These are phyloP conservation scores for Anguilla rostrata DNA, from an alignment of 2,113 vertebrate genomes.

Conservation along the genomic window DNA sequence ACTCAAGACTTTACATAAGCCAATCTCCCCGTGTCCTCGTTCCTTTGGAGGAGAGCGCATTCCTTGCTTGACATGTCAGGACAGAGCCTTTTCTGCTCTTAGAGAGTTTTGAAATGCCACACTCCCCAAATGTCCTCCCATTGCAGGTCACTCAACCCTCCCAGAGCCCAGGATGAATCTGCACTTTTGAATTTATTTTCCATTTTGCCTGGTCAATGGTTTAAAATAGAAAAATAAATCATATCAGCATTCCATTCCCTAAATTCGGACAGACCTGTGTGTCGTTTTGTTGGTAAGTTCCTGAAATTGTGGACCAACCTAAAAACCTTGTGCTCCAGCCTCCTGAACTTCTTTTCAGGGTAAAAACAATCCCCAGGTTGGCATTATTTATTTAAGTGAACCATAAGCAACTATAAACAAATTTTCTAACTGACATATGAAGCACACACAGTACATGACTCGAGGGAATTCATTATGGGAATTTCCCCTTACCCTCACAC, in stretches of 20 bases:
- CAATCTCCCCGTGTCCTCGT: slow-evolving; percentile 1
- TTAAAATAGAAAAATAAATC: too few species aligned
- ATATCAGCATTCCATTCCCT: neutral
- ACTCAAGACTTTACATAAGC: slow-evolving; percentile 18
- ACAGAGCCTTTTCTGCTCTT: slow-evolving; percentile 52
- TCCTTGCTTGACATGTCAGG: slow-evolving; percentile 60
- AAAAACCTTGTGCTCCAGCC: neutral
- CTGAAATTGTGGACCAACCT: too few species aligned
- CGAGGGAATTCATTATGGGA: neutral
- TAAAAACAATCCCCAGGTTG: neutral
- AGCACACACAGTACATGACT: neutral
- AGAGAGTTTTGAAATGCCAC: slow-evolving; percentile 46
- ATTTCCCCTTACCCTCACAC: neutral
- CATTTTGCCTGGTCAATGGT: neutral
- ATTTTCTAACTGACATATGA: neutral
- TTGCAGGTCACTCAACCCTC: slow-evolving; percentile 25
- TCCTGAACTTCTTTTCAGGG: slow-evolving; percentile 5
- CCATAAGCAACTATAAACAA: neutral
- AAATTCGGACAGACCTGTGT: neutral
- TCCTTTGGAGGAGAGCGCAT: slow-evolving; percentile 43
- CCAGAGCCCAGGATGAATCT: slow-evolving; percentile 22
- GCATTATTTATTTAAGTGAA: neutral
- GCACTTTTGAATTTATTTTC: neutral
- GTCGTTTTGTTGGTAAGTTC: slow-evolving; percentile 1
- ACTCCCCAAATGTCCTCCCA: slow-evolving; percentile 28